phyloP scores from a whole-genome alignment of 1,140 invertebrate genomes.

The Zaprionus nigranus region DNA sequence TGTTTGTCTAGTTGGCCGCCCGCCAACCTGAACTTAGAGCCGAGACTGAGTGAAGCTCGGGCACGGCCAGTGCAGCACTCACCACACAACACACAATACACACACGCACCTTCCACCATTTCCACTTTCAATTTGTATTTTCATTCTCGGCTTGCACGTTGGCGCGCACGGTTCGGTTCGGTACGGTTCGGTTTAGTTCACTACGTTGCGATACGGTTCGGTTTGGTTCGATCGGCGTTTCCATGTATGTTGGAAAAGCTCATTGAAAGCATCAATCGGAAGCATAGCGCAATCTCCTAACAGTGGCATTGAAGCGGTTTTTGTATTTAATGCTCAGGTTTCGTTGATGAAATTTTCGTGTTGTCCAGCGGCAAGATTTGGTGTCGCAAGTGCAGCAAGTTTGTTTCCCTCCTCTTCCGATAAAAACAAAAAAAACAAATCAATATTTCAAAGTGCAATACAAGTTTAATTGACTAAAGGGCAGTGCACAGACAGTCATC shows the following conservation, averaged over 20 bases:
- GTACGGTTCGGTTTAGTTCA: constrained; percentile 40
- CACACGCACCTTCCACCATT: constrained; percentile 49
- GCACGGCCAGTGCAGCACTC: constrained; percentile 7
- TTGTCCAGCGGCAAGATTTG: constrained; percentile 42
- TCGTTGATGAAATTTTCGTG: constrained; percentile 66
- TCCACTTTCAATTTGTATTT: constrained; percentile 48
- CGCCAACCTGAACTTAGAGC: constrained; percentile 26
- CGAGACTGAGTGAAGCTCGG: constrained; percentile 10
- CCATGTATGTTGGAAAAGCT: constrained; percentile 37
- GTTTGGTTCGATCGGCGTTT: constrained; percentile 12
- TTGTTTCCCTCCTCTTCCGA: constrained; percentile 9
- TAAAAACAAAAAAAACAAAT: constrained; percentile 11
- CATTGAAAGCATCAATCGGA: constrained; percentile 52
- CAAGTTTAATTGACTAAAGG: constrained; percentile 16
- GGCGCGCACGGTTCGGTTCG: constrained; percentile 56
- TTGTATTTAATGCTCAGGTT: constrained; percentile 46
- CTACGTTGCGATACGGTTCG: neutral
- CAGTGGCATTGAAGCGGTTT: constrained; percentile 67
- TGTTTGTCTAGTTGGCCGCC: constrained; percentile 16
- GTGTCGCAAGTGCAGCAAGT: constrained; percentile 68
- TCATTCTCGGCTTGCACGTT: constrained; percentile 71
- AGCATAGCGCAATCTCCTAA: constrained; percentile 71
- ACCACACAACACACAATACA: constrained; percentile 7
- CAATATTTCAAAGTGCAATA: constrained; percentile 26
- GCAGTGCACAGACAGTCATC: constrained; percentile 4